Evolutionary conservation across 2,888 invertebrate species (phyloP), one percentile per base, ranked within the genome.

Genomic region (Cataglyphis cursor): DNA sequence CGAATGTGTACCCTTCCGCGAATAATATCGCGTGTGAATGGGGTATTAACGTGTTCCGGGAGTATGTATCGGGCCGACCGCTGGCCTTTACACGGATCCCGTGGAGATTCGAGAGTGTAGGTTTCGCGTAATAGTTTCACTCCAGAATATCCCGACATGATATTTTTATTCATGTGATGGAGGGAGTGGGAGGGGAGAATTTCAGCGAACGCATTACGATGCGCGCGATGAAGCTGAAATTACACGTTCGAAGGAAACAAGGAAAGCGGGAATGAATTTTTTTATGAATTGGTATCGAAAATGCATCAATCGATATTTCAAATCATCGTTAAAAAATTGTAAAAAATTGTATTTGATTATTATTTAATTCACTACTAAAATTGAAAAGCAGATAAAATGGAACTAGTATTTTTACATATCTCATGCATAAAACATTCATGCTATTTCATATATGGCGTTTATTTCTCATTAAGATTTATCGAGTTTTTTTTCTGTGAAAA

Each of bases 11-110:
- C 59, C 72, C 78, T 78, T 78, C 78, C 21, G 59, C 78, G 78
- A 78, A 78, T 78, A 78, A 78, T 78, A 78, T 78, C 78, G 78
- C 78, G 78, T 78, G 78, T 72, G 78, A 78, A 70, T 51, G 70
- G 78, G 38, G 44, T 78, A 78, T 78, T 78, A 78, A 78, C 57
- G 35, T 24, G 35, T 24, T 44, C 44, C 44, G 8, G 21, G 70
- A 76, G 51, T 76, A 78, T 59, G 38, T 76, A 78, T 70, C 78
- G 70, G 78, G 15, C 65, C 28, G 28, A 10, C 41, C 70, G 35
- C 35, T 44, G 61, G 61, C 51, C 59, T 44, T 59, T 35, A 59
- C 59, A 48, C 59, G 59, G 72, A 78, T 78, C 78, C 72, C 72
- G 78, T 72, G 59, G 59, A 78, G 44, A 78, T 78, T 78, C 59